Conservation (phyloP, 1,140 invertebrate genomes). For the Drosophila orena region DNA sequence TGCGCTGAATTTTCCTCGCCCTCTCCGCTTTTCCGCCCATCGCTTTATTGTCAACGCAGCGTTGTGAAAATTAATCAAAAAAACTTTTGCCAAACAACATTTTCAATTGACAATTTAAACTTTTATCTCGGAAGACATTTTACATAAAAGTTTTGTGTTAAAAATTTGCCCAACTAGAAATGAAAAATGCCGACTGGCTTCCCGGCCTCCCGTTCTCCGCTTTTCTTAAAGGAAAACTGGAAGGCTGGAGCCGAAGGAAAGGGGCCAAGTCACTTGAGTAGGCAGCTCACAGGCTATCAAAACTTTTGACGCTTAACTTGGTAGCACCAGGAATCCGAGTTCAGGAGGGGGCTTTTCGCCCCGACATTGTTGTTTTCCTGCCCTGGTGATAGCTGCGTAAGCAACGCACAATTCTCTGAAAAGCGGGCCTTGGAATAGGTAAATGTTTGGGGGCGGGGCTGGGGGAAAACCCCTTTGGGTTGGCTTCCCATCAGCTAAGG, state of each 20-base stretch:
- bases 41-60: conserved; percentile 70
- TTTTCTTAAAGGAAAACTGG: conserved; percentile 12
- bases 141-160: conserved; percentile 82
- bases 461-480: conserved; percentile 53
- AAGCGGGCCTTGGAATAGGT: conserved; percentile 34
- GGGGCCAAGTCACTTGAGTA: conserved; percentile 56
- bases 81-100: conserved; percentile 84
- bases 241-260: neutral
- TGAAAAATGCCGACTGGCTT: conserved; percentile 65
- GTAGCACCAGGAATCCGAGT: conserved; percentile 25
- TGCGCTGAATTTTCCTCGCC: conserved; percentile 2
- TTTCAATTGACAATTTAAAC: conserved; percentile 85
- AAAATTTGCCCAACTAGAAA: conserved; percentile 77
- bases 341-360: conserved; percentile 43
- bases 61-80: conserved; percentile 84
- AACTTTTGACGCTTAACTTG: conserved; percentile 77
- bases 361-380: conserved; percentile 46
- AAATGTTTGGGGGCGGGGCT: conserved; percentile 22
- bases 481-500: neutral
- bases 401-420: conserved; percentile 36
- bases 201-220: neutral
- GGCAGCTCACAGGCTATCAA: conserved; percentile 78
- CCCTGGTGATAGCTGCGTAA: conserved; percentile 63
- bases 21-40: neutral
- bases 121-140: conserved; percentile 81